Evolutionary conservation across 2,113 vertebrate genomes (phyloP).

Genomic region (Pterocles gutturalis): DNA sequence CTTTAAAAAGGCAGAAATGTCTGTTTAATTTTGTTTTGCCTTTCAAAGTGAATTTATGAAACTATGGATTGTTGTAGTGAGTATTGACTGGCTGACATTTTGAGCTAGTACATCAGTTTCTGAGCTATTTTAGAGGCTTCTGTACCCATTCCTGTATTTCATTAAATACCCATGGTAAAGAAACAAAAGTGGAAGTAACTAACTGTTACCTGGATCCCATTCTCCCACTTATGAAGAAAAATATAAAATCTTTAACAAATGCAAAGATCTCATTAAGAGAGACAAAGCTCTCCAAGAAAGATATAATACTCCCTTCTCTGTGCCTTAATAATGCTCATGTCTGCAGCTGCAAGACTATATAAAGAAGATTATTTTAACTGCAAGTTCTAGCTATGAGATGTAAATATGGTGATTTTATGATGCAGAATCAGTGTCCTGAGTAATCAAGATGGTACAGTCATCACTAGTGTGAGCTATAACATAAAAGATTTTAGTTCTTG

Average conservation of each 20-base stretch:
- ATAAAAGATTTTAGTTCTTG: not conserved
- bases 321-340: not conserved
- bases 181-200: not conserved
- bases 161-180: not conserved
- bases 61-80: not conserved
- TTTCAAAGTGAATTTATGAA: not conserved
- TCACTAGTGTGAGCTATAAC: not conserved
- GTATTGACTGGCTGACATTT: not conserved
- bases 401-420: conserved; percentile 11
- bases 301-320: not conserved
- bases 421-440: not conserved
- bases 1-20: not conserved
- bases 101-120: not conserved
- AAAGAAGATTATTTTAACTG: conserved; percentile 13
- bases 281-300: not conserved
- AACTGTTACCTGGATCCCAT: not conserved
- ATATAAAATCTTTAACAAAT: not conserved
- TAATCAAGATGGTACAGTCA: not conserved
- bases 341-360: not conserved
- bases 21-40: not conserved
- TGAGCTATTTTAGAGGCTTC: not conserved
- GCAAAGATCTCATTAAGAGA: not conserved
- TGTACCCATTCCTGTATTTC: not conserved
- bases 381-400: not conserved
- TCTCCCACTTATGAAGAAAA: not conserved